Percentiles rank a stretch among this genome's conserved stretches.
Evolutionary conservation across 2,888 invertebrate genomes (phyloP).

Genomic region (Diaphora mendica): DNA sequence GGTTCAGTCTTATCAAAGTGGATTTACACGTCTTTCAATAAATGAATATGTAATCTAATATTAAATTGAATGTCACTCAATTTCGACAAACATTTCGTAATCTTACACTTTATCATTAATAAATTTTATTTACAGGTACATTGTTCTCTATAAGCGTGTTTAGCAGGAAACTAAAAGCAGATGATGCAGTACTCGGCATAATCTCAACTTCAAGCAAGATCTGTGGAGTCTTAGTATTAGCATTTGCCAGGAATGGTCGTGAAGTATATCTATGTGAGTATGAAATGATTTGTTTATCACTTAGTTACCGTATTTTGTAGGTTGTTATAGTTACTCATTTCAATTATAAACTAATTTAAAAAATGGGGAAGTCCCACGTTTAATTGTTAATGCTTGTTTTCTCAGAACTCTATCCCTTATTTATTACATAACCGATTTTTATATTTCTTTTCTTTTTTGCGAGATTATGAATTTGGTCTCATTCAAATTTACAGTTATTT

Average conservation of each 20-base stretch:
- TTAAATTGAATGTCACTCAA: not conserved
- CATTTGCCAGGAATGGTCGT: conserved; percentile 75
- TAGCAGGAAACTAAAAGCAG: conserved; percentile 72
- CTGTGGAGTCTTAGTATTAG: conserved; percentile 69
- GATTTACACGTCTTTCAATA: not conserved
- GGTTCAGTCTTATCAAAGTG: not conserved
- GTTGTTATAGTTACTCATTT: not conserved
- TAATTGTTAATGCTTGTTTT: not conserved
- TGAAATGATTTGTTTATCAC: not conserved
- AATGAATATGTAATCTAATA: not conserved
- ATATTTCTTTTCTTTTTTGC: too few species aligned
- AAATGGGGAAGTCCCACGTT: not conserved
- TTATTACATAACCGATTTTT: not conserved
- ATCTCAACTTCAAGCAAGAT: conserved; percentile 78
- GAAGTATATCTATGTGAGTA: conserved; percentile 74
- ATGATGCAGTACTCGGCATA: conserved; percentile 76
- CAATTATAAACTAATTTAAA: not conserved
- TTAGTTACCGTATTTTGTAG: not conserved
- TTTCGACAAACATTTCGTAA: not conserved
- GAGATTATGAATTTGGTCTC: too few species aligned
- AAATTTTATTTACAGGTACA: conserved; percentile 62
- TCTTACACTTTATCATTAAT: not conserved
- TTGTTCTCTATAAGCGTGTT: conserved; percentile 77
- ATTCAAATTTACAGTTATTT: too few species aligned
- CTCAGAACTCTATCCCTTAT: not conserved